A percentile compares a stretch with the other conserved stretches of the same genome.
These are phyloP conservation scores for Zaprionus africanus DNA, from an alignment of 1,140 invertebrate genomes.

Conservation along the genomic window DNA sequence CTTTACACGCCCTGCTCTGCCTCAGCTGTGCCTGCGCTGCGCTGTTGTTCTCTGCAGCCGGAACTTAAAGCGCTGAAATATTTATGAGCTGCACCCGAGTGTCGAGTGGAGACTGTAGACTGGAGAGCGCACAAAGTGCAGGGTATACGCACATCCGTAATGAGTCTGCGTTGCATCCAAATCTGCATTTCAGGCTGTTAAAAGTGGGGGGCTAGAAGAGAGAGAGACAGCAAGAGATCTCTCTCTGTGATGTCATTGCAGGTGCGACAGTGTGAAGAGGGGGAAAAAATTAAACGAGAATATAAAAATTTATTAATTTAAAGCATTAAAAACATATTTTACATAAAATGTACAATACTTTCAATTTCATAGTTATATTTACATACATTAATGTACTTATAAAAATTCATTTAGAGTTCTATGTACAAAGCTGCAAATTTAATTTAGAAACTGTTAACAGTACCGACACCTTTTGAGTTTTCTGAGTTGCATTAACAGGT, in stretches of 20 bases:
- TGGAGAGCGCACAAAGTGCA: conserved; percentile 27
- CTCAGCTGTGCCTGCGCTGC: conserved; percentile 11
- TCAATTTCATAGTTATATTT: too few species aligned
- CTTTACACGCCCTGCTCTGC: conserved; percentile 18
- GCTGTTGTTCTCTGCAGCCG: conserved; percentile 24
- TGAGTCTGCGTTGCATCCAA: conserved; percentile 68
- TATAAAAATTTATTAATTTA: too few species aligned
- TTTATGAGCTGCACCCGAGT: conserved; percentile 55
- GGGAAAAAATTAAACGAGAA: too few species aligned
- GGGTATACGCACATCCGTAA: conserved; percentile 52
- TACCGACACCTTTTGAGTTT: too few species aligned
- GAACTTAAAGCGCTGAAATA: conserved; percentile 66
- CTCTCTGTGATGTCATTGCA: not conserved
- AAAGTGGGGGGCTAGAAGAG: conserved; percentile 15
- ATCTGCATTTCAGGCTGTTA: conserved; percentile 72
- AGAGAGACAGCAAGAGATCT: not conserved
- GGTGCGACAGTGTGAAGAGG: not conserved
- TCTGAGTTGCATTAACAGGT: too few species aligned
- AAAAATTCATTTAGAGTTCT: too few species aligned
- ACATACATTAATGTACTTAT: too few species aligned
- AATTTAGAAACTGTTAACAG: too few species aligned
- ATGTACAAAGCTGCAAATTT: too few species aligned
- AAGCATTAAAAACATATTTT: too few species aligned
- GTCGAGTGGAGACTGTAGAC: not conserved
- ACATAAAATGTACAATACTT: too few species aligned